phyloP scores from a whole-genome alignment of 2,888 invertebrate genomes.

The Ormyrus thymus region DNA sequence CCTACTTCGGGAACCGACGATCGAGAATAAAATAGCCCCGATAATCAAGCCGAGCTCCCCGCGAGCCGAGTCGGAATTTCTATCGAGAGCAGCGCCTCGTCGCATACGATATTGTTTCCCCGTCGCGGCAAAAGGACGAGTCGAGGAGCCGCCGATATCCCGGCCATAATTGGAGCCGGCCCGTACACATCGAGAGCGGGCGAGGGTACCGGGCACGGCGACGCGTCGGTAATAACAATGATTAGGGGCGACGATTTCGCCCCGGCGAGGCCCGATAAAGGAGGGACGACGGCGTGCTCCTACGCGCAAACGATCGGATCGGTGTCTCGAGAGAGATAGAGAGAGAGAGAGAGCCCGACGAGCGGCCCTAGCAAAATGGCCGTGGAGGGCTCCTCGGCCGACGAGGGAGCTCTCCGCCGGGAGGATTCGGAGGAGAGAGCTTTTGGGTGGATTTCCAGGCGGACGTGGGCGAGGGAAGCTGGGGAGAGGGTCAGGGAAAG shows the following conservation, averaged over 20 bases:
- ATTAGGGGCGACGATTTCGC: constrained; percentile 69
- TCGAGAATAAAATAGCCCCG: too few relatives aligned
- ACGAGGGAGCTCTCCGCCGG: too few relatives aligned
- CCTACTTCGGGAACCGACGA: too few relatives aligned
- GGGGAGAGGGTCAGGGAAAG: too few relatives aligned
- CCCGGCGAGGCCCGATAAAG: constrained; percentile 47
- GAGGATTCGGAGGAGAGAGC: too few relatives aligned
- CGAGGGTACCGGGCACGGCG: constrained; percentile 36
- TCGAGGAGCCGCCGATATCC: background rate
- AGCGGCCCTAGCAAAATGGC: background rate
- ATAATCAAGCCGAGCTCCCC: too few relatives aligned
- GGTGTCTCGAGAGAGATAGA: constrained; percentile 11
- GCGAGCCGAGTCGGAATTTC: too few relatives aligned
- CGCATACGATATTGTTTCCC: too few relatives aligned
- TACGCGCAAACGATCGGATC: constrained; percentile 40
- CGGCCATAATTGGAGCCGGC: too few relatives aligned
- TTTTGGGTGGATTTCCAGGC: too few relatives aligned
- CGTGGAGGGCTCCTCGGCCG: too few relatives aligned
- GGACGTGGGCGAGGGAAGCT: too few relatives aligned
- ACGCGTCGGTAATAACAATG: constrained; percentile 69
- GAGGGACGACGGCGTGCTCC: constrained; percentile 34
- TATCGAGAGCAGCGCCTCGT: background rate
- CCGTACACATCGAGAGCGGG: background rate
- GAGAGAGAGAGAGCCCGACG: constrained; percentile 5
- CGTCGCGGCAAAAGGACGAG: background rate